Base-by-base conservation (phyloP, 2,888 invertebrate species). In the Andrena fulva region DNA sequence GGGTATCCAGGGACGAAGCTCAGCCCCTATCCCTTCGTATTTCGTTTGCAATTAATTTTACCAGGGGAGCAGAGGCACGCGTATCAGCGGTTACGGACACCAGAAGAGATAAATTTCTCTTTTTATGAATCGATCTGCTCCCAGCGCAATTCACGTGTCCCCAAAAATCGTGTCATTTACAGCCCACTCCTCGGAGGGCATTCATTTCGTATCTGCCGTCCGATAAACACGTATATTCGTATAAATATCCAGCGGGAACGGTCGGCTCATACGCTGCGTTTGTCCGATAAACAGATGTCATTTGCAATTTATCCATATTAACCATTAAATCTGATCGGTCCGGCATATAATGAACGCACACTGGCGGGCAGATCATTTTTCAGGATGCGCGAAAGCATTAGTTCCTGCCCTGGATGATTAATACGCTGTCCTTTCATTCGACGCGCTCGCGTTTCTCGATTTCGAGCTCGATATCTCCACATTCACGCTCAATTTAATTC, bases 241-340 rank as follows among this genome's bases (percentile, higher is more conserved):
- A 74, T 81, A 74, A 70, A 82, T 82, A 80, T 66, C 50, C 66
- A n/a, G 64, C 3, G 60, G 66, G 54, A 31, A 62, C 52, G 66
- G 48, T 69, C 52, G 27, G 50, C 56, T 80, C 75, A 20, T 71
- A 42, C 54, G 66, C 67, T n/a, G 70, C 70, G 35, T 67, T 70
- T 70, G 62, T 50, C 59, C 75, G 67, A 81, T 71, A 81, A 82
- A 82, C 82, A 82, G 75, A 81, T 81, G 82, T 76, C 81, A 82
- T 81, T 81, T 67, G 81, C 82, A 81, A 82, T 77, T 80, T 80
- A 77, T 82, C 70, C 69, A 63, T 75, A 80, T 80, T 71, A 82
- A 62, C 75, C 76, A 67, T 82, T 81, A 71, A 82, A 81, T 67
- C 50, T 31, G 82, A 75, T 76, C 75, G 70, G 12, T 42, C 50